Evolutionary conservation across 2,888 invertebrate genomes (phyloP), one percentile per base, ranked within the genome.

Genomic region (Drosophila subquinaria): DNA sequence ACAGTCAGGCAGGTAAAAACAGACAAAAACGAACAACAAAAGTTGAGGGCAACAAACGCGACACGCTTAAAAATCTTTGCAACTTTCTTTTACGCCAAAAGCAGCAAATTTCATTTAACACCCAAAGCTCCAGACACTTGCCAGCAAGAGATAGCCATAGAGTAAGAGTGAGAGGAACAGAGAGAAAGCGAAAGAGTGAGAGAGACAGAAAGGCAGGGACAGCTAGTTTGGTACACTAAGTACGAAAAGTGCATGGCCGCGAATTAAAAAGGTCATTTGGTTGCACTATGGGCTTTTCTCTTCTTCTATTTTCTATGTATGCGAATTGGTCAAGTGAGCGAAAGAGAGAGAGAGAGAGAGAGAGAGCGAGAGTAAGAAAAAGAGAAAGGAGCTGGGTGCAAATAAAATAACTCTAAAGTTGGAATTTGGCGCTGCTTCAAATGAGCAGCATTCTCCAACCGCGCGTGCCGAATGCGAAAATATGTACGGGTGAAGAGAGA

Each of bases 191-290:
- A 4, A 8, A 1, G 4, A 10, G 17, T 6, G n/a, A 15, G 33
- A 23, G 27, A n/a, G 15, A n/a, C 35, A 0, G 27, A 15, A 4
- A 42, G 17, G 13, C 8, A 15, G 17, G 8, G 9, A 10, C 36
- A 43, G 27, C 2, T 33, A 38, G 40, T n/a, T 33, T 17, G 40
- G 23, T 52, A 60, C 50, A 60, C 56, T 62, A 67, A 72, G 69
- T 63, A 65, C 45, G 67, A 89, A 82, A 82, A 79, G 89, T 89
- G 85, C 90, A 82, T 76, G 88, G 81, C 88, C 90, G 81, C 86
- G 85, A 89, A 86, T 86, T 86, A 89, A 89, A 89, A 89, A 86
- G 85, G 87, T 86, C 90, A 88, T 88, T 89, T 88, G 88, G 76
- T 82, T 80, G 81, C 85, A 89, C 86, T 86, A 82, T 77, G 64